Evolutionary conservation across 1,140 invertebrate species (phyloP).

Genomic region (Onthophagus taurus): DNA sequence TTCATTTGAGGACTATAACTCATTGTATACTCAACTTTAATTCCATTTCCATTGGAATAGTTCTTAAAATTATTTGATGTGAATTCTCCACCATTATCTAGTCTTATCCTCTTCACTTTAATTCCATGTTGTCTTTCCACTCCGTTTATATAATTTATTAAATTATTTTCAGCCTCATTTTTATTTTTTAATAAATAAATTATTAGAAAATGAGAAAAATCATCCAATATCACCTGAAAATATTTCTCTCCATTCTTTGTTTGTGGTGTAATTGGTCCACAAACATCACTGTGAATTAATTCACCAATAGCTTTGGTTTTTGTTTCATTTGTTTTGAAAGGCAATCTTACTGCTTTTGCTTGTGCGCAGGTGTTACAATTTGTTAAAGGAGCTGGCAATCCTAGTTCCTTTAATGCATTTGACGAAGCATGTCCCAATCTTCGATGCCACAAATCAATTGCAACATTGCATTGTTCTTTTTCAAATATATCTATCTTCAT

Average conservation of each 20-base stretch:
- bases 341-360: constrained; percentile 22
- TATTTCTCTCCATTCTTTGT: background rate
- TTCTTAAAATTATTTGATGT: constrained; percentile 19
- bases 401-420: constrained; percentile 15
- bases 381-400: constrained; percentile 10
- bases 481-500: no score
- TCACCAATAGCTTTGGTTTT: constrained; percentile 22
- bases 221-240: constrained; percentile 32
- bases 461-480: no score
- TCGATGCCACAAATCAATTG: no score
- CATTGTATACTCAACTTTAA: constrained; percentile 22
- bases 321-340: constrained; percentile 21
- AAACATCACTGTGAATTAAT: constrained; percentile 32
- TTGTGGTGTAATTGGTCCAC: constrained; percentile 30
- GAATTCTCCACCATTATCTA: constrained; percentile 8
- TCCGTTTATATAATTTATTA: constrained; percentile 1
- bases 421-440: no score
- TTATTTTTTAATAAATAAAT: constrained; percentile 32
- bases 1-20: constrained; percentile 32
- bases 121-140: constrained; percentile 1
- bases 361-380: constrained; percentile 23
- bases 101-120: constrained; percentile 22
- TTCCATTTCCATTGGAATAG: constrained; percentile 26
- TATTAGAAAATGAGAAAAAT: constrained; percentile 31
- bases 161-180: constrained; percentile 14